Conservation (phyloP, 2,797 vertebrate species). For the Podarcis siculus region DNA sequence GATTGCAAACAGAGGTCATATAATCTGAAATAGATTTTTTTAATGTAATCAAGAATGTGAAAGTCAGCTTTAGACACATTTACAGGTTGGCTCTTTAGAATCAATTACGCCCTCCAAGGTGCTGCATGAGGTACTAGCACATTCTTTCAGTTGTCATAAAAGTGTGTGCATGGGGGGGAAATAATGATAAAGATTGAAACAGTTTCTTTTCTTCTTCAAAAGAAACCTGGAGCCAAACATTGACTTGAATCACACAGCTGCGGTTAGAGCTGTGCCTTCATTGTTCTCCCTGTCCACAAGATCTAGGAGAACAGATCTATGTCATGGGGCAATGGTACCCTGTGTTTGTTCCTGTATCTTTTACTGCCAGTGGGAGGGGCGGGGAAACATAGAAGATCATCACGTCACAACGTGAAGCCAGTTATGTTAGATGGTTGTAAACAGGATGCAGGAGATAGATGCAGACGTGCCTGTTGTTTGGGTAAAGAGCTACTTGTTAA, state of each 20-base stretch:
- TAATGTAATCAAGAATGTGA: slow-evolving; percentile 69
- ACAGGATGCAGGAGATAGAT: neutral
- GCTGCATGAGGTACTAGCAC: slow-evolving; percentile 52
- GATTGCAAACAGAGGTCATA: slow-evolving; percentile 74
- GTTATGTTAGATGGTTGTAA: neutral
- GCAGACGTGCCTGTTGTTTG: neutral
- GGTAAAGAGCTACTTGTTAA: neutral
- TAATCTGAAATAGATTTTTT: slow-evolving; percentile 73
- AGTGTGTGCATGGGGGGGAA: slow-evolving; percentile 39
- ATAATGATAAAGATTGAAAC: slow-evolving; percentile 1
- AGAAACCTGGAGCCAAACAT: neutral
- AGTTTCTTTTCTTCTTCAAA: neutral
- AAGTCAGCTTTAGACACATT: slow-evolving; percentile 56
- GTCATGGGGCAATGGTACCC: neutral
- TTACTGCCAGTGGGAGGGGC: neutral
- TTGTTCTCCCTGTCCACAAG: neutral
- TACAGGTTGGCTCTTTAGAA: slow-evolving; percentile 69
- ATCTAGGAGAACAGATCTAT: neutral
- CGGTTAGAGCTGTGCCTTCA: neutral
- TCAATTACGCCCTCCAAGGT: slow-evolving; percentile 68
- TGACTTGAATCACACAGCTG: neutral
- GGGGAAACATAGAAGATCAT: neutral
- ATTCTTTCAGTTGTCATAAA: slow-evolving; percentile 59
- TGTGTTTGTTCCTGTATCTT: neutral
- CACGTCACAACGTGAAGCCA: neutral